These are phyloP conservation scores for Pogonophryne albipinna DNA, from an alignment of 2,797 vertebrate genomes.

Conservation along the genomic window DNA sequence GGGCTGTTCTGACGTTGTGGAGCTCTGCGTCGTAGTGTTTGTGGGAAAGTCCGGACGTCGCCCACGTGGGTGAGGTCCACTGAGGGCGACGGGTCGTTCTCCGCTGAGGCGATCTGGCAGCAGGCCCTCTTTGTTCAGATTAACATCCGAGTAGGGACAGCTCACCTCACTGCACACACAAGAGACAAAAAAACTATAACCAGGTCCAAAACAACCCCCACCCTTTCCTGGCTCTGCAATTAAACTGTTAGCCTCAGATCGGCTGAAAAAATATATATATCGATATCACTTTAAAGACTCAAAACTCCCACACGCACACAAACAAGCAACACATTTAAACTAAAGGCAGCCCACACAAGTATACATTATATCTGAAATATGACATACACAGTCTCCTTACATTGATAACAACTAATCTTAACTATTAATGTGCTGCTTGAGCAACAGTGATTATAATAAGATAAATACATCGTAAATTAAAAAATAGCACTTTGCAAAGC, in stretches of 20 bases:
- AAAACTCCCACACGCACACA: slow-evolving; percentile 42
- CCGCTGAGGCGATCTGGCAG: slow-evolving; percentile 90
- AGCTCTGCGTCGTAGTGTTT: slow-evolving; percentile 48
- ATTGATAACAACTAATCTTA: slow-evolving; percentile 6
- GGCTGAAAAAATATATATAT: slow-evolving; percentile 19
- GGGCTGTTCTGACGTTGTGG: slow-evolving; percentile 53
- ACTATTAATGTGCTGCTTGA: neutral
- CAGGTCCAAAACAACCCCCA: neutral
- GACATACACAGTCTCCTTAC: too few relatives aligned
- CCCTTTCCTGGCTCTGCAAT: slow-evolving; percentile 1
- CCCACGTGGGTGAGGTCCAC: slow-evolving; percentile 77
- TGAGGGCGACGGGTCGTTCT: slow-evolving; percentile 81
- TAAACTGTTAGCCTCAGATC: slow-evolving; percentile 17
- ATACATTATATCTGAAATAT: neutral
- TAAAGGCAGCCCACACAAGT: slow-evolving; percentile 55
- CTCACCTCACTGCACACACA: slow-evolving; percentile 85
- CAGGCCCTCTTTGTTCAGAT: slow-evolving; percentile 89
- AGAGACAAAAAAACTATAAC: slow-evolving; percentile 2
- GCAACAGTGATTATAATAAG: neutral
- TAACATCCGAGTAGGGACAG: slow-evolving; percentile 92
- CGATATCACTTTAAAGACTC: slow-evolving; percentile 12
- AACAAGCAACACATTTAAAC: slow-evolving; percentile 52
- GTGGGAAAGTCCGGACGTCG: slow-evolving; percentile 79
- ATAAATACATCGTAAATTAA: neutral
- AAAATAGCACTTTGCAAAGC: neutral